Conservation (phyloP, 2,888 invertebrate species). For the Alentia gelatinosa region DNA sequence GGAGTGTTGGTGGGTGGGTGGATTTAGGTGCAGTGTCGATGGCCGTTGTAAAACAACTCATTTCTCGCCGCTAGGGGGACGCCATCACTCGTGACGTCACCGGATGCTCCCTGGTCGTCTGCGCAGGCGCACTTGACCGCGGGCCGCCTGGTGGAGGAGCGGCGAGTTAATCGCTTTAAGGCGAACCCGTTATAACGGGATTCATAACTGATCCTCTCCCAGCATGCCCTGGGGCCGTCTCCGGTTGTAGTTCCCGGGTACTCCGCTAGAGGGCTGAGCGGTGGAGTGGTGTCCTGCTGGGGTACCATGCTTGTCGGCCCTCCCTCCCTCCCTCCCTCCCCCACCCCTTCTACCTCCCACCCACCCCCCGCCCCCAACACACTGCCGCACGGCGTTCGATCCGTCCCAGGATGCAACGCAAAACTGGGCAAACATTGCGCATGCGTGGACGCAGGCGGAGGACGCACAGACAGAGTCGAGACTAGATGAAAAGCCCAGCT, state of each 20-base stretch:
- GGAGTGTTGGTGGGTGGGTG: neutral
- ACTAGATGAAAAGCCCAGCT: too few relatives aligned
- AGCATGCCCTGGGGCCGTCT: slow-evolving; percentile 33
- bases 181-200: slow-evolving; percentile 12
- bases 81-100: neutral
- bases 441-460: neutral
- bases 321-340: too few relatives aligned
- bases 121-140: neutral
- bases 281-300: too few relatives aligned
- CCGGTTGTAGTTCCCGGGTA: slow-evolving; percentile 6
- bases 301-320: too few relatives aligned
- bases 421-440: neutral
- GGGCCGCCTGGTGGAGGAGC: neutral
- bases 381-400: too few relatives aligned
- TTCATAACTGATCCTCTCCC: slow-evolving; percentile 36
- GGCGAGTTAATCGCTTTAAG: neutral
- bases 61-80: neutral
- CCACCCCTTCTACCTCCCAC: neutral
- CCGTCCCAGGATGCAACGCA: neutral
- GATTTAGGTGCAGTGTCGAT: neutral
- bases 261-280: slow-evolving; percentile 1
- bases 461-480: too few relatives aligned
- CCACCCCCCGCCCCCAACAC: neutral
- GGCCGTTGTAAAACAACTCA: slow-evolving; percentile 24
- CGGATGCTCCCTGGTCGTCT: neutral